Conservation (phyloP, 2,797 vertebrate genomes). For the Premnoplex brunnescens region DNA sequence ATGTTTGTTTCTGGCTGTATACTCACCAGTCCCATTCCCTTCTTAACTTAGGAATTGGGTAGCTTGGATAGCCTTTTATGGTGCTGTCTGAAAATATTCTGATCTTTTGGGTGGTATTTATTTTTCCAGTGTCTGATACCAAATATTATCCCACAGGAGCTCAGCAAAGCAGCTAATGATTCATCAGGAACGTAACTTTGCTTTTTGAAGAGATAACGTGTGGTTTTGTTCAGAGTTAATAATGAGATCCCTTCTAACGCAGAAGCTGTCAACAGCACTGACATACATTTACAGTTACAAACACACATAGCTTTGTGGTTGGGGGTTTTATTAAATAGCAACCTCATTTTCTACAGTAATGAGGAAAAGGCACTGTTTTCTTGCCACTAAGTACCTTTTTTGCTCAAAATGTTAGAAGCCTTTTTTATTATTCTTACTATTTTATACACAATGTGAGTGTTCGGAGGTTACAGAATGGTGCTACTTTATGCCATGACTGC, state of each 20-base stretch:
- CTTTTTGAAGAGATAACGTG: constrained; percentile 24
- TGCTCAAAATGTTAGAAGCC: background rate
- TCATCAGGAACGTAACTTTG: constrained; percentile 10
- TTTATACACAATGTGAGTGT: background rate
- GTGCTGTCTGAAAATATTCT: constrained; percentile 58
- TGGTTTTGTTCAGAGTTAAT: constrained; percentile 52
- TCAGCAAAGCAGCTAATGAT: constrained; percentile 7
- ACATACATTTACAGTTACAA: background rate
- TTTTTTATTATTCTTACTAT: background rate
- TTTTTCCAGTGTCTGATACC: constrained; percentile 25
- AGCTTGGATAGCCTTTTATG: constrained; percentile 64
- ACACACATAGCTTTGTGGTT: constrained; percentile 31
- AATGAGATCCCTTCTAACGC: constrained; percentile 38
- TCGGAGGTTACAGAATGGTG: background rate
- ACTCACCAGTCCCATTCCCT: background rate
- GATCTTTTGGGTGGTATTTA: constrained; percentile 57
- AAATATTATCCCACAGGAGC: constrained; percentile 61
- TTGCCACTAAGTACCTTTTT: constrained; percentile 14
- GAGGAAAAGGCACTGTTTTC: constrained; percentile 10
- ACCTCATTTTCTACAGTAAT: constrained; percentile 34
- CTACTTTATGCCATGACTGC: background rate
- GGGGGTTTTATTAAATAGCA: constrained; percentile 30
- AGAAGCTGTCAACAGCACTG: constrained; percentile 50
- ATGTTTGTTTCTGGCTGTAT: constrained; percentile 37
- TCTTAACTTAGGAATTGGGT: constrained; percentile 43